Evolutionary conservation across 2,113 vertebrate genomes (phyloP).

Genomic region (Laticauda colubrina): DNA sequence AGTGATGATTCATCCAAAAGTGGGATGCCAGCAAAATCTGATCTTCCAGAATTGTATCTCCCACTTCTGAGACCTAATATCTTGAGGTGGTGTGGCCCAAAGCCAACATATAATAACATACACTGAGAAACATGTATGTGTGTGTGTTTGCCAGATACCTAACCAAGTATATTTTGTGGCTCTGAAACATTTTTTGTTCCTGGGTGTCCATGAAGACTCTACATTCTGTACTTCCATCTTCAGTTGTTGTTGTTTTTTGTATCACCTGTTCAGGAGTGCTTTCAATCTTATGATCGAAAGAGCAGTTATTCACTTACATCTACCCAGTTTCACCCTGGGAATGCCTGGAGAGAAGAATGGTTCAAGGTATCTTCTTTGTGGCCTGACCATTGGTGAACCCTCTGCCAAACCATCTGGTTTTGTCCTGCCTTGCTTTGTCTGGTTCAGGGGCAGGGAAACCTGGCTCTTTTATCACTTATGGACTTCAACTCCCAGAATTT

Average conservation of each 20-base stretch:
- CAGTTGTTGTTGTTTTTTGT: no score
- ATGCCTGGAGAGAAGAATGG: neutral
- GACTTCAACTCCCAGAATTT: no score
- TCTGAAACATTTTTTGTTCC: neutral
- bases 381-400: neutral
- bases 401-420: neutral
- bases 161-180: neutral
- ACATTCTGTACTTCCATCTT: neutral
- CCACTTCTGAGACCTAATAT: neutral
- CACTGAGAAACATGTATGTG: neutral
- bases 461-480: no score
- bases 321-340: neutral
- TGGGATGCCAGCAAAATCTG: conserved; percentile 8
- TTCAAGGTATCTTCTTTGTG: neutral
- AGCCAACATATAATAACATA: neutral
- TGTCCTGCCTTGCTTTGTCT: neutral
- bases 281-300: neutral
- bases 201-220: neutral
- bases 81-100: neutral
- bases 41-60: neutral
- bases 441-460: no score
- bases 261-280: neutral
- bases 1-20: neutral
- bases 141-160: neutral
- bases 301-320: neutral